Evolutionary conservation across 2,888 invertebrate species (phyloP).

Genomic region (Masnerella sp.): DNA sequence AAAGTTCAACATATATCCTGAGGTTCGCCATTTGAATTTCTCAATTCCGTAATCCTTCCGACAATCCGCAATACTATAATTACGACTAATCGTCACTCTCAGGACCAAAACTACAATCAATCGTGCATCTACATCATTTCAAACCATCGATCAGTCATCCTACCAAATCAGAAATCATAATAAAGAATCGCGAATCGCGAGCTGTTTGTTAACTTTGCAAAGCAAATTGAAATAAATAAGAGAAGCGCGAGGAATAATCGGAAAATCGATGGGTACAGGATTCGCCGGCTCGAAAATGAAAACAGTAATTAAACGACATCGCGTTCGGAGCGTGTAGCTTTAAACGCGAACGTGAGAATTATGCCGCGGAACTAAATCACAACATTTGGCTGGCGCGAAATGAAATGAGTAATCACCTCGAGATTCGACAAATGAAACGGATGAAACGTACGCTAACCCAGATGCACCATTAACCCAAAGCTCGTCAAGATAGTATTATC

Average conservation of each 20-base stretch:
- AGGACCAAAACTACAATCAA: too few relatives aligned
- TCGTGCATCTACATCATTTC: too few relatives aligned
- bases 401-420: conserved; percentile 49
- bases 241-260: not conserved
- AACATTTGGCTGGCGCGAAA: conserved; percentile 37
- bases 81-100: too few relatives aligned
- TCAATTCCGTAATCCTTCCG: too few relatives aligned
- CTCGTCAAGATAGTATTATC: conserved; percentile 51
- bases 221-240: conserved; percentile 12
- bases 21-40: too few relatives aligned
- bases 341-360: conserved; percentile 24
- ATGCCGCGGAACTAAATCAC: conserved; percentile 26
- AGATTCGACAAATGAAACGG: conserved; percentile 43
- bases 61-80: too few relatives aligned
- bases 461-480: conserved; percentile 47
- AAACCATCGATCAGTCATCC: too few relatives aligned
- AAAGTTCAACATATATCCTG: too few relatives aligned
- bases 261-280: conserved; percentile 16
- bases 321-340: conserved; percentile 5
- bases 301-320: conserved; percentile 36
- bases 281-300: conserved; percentile 12
- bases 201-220: not conserved
- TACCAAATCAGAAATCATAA: too few relatives aligned
- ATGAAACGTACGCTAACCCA: conserved; percentile 35
- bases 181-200: not conserved